These are phyloP conservation scores for Criorhina ranunculi DNA, from an alignment of 2,888 invertebrate genomes.

Conservation along the genomic window DNA sequence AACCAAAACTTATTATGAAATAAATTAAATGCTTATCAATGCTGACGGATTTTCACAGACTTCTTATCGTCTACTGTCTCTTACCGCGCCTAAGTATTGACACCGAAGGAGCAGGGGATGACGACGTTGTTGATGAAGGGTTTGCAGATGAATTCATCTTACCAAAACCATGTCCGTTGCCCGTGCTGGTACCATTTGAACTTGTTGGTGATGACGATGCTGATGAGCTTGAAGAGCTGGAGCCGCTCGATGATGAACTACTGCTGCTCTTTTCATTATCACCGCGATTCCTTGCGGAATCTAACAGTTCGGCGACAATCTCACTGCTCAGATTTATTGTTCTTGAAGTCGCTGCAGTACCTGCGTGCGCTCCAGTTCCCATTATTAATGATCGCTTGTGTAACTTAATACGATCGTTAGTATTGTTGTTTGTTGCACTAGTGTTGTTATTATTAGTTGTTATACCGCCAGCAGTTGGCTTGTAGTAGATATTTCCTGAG, in stretches of 20 bases:
- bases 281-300: slow-evolving; percentile 42
- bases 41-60: slow-evolving; percentile 14
- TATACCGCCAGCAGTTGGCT: slow-evolving; percentile 30
- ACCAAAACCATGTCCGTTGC: slow-evolving; percentile 43
- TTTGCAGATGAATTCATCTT: slow-evolving; percentile 38
- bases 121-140: slow-evolving; percentile 6
- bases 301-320: slow-evolving; percentile 56
- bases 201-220: slow-evolving; percentile 23
- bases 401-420: slow-evolving; percentile 56
- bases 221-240: slow-evolving; percentile 19
- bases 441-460: slow-evolving; percentile 46
- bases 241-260: slow-evolving; percentile 15
- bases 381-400: slow-evolving; percentile 69
- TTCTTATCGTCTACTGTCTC: slow-evolving; percentile 26
- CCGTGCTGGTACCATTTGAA: slow-evolving; percentile 29
- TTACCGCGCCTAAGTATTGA: slow-evolving; percentile 49
- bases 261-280: slow-evolving; percentile 38
- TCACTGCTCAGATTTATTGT: slow-evolving; percentile 57
- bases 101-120: slow-evolving; percentile 34
- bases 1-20: neutral
- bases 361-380: slow-evolving; percentile 35
- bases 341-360: slow-evolving; percentile 10
- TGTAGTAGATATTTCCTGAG: slow-evolving; percentile 44
- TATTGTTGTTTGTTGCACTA: slow-evolving; percentile 20
- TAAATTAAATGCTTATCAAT: slow-evolving; percentile 30